Evolutionary conservation across 2,888 invertebrate species (phyloP).

Genomic region (Heliconius ismenius): DNA sequence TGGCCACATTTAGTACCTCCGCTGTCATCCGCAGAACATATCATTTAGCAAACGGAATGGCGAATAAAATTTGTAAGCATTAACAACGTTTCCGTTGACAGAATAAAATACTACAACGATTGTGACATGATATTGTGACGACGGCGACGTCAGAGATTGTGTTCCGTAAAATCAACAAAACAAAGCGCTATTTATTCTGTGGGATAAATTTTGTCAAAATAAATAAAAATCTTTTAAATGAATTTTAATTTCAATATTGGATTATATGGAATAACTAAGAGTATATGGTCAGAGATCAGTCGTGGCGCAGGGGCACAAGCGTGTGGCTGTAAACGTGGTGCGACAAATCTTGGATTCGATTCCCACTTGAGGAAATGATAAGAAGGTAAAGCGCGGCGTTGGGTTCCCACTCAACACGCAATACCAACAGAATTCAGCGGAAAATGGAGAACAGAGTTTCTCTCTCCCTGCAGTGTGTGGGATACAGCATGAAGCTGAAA

Average conservation of each 20-base stretch:
- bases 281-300: no score
- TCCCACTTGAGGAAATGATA: no score
- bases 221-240: neutral
- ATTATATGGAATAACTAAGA: no score
- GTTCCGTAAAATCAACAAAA: constrained; percentile 33
- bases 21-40: constrained; percentile 56
- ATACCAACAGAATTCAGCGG: no score
- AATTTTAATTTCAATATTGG: neutral
- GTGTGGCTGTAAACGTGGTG: no score
- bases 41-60: constrained; percentile 47
- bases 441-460: no score
- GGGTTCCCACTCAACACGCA: no score
- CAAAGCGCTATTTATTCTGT: constrained; percentile 20
- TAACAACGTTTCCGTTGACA: constrained; percentile 45
- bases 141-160: constrained; percentile 32
- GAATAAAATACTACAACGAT: constrained; percentile 32
- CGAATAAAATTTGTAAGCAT: constrained; percentile 45
- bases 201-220: neutral
- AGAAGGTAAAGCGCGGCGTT: no score
- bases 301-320: no score
- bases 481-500: no score
- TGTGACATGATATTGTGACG: constrained; percentile 30
- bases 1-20: constrained; percentile 51
- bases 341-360: no score
- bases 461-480: no score